Conservation (phyloP, 1,140 invertebrate species). For the Neodiprion fabricii region DNA sequence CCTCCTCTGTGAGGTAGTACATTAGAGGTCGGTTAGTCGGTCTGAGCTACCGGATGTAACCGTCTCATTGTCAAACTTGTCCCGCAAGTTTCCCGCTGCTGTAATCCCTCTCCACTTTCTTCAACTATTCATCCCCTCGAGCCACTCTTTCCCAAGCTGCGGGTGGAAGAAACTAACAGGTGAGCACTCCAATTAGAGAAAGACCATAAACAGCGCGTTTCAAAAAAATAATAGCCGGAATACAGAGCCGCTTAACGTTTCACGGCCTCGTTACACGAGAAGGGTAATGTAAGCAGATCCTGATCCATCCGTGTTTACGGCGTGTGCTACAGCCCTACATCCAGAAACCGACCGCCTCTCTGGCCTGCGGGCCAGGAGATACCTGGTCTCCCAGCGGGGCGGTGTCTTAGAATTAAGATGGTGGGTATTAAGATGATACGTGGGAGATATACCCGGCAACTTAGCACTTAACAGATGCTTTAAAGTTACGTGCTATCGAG, state of each 20-base stretch:
- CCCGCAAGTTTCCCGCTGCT: too few relatives aligned
- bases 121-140: too few relatives aligned
- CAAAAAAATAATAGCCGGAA: too few relatives aligned
- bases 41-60: too few relatives aligned
- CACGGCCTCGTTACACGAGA: not conserved
- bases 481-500: constrained; percentile 9
- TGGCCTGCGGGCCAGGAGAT: not conserved
- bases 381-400: not conserved
- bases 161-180: too few relatives aligned
- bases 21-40: too few relatives aligned
- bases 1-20: not conserved
- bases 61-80: too few relatives aligned
- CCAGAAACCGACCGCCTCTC: not conserved
- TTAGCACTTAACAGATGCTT: constrained; percentile 16
- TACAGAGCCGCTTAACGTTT: not conserved
- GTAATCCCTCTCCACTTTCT: too few relatives aligned
- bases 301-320: not conserved
- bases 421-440: constrained; percentile 15
- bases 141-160: too few relatives aligned
- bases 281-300: not conserved
- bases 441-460: not conserved
- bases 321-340: not conserved
- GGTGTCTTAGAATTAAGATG: constrained; percentile 10
- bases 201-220: too few relatives aligned
- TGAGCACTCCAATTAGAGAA: too few relatives aligned